Conservation (phyloP, 2,113 vertebrate species). For the Pomatostomus ruficeps region DNA sequence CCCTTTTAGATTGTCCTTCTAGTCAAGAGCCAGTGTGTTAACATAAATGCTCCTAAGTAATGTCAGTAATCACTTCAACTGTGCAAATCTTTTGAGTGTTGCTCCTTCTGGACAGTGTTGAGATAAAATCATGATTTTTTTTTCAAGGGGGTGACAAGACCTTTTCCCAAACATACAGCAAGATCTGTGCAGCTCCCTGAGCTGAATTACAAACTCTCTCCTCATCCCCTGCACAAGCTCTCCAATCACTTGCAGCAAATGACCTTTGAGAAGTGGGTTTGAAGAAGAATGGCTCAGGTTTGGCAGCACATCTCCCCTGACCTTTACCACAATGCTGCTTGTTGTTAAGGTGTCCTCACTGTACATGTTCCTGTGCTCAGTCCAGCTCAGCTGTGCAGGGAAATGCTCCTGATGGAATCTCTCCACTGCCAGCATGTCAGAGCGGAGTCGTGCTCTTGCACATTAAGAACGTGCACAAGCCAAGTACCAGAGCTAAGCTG, state of each 20-base stretch:
- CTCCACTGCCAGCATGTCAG: fast-evolving
- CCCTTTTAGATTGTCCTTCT: not conserved
- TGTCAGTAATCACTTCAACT: not conserved
- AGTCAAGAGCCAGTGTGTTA: not conserved
- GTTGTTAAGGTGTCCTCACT: not conserved
- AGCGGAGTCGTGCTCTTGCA: fast-evolving
- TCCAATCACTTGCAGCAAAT: not conserved
- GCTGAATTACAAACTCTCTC: not conserved
- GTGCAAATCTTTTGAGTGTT: not conserved
- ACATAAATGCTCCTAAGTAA: not conserved
- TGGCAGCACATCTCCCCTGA: not conserved
- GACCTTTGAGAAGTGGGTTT: not conserved
- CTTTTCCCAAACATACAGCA: not conserved
- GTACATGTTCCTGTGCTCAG: not conserved
- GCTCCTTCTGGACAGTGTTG: not conserved
- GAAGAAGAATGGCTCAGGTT: not conserved
- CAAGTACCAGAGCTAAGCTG: not conserved
- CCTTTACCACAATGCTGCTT: not conserved
- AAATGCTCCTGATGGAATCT: not conserved
- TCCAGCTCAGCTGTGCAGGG: fast-evolving
- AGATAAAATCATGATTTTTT: not conserved
- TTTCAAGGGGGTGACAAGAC: not conserved
- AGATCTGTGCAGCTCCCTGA: not conserved
- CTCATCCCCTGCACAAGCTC: not conserved
- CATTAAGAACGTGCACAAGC: fast-evolving